Evolutionary conservation across 2,113 vertebrate species (phyloP), one percentile per base, ranked within the genome.

Genomic region (Struthidea cinerea): DNA sequence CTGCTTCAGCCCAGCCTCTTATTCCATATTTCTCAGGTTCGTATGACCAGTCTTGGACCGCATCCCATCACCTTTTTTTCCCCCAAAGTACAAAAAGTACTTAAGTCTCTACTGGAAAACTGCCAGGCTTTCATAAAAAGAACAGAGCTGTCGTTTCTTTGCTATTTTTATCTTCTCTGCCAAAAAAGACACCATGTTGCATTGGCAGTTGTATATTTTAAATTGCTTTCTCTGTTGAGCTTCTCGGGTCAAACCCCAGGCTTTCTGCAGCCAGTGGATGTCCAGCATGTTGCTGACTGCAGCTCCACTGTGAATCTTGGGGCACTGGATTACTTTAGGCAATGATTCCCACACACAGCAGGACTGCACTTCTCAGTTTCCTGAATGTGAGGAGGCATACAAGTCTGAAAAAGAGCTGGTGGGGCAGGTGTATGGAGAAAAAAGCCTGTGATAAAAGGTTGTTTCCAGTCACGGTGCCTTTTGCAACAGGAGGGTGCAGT

Each of bases 1-100:
- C 97, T 87, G 96, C 96, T 97, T 90, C 76, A 96, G 88, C 96
- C 93, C 90, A 96, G 95, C 95, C 97, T 97, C 96, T 97, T 89
- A 95, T 93, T 98, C 97, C 96, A 97, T 98, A 97, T 98, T 98
- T 98, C 97, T 98, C 97, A 90, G 91, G 73, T 98, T 97, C 4
- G 59, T 98, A 98, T 98, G 97, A 97, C 96, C 97, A 97, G 95
- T 97, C 97, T 98, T 99, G 98, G 98, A 98, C 74, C 73, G 93
- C 79, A 88, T 98, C 98, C 98, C 98, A 98, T 98, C 96, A 84
- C 46, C 59, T 21, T 46, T 46, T 75, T 94, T 97, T 96, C 49
- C 85, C 95, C 95, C 84, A 88, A 97, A 98, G 97, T 97, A 97
- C 96, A 98, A 97, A 98, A 98, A 97, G 97, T 97, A 96, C 97